Evolutionary conservation across 2,888 invertebrate species (phyloP).

Genomic region (Parnassius orleans): DNA sequence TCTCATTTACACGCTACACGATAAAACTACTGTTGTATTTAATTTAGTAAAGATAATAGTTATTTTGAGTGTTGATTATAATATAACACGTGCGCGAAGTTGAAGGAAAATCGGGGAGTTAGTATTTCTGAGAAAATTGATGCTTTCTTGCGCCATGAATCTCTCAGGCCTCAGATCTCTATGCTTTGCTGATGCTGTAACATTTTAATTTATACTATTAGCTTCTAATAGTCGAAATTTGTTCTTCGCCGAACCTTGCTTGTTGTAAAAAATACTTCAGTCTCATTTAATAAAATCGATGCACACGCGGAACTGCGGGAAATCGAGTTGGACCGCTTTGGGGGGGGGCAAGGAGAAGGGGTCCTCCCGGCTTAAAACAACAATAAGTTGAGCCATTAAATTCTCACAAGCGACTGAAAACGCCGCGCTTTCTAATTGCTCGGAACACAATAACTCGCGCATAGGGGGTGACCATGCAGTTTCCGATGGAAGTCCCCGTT

Average conservation of each 20-base stretch:
- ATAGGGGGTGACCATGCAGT: conserved; percentile 37
- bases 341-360: not conserved
- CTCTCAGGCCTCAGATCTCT: too few species aligned
- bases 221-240: not conserved
- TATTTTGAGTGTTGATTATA: too few species aligned
- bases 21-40: too few species aligned
- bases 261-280: conserved; percentile 6
- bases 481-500: not conserved
- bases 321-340: not conserved
- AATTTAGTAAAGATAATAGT: too few species aligned
- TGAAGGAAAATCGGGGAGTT: too few species aligned
- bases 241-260: not conserved
- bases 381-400: conserved; percentile 76
- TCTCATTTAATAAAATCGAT: conserved; percentile 18
- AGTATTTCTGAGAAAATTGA: too few species aligned
- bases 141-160: too few species aligned
- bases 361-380: conserved; percentile 49
- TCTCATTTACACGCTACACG: too few species aligned
- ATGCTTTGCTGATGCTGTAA: too few species aligned
- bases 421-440: conserved; percentile 64
- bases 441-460: conserved; percentile 55
- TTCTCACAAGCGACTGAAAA: conserved; percentile 65
- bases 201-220: not conserved
- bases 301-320: conserved; percentile 11
- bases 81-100: too few species aligned